Conservation (phyloP, 1,140 invertebrate genomes). For the Microplitis demolitor region DNA sequence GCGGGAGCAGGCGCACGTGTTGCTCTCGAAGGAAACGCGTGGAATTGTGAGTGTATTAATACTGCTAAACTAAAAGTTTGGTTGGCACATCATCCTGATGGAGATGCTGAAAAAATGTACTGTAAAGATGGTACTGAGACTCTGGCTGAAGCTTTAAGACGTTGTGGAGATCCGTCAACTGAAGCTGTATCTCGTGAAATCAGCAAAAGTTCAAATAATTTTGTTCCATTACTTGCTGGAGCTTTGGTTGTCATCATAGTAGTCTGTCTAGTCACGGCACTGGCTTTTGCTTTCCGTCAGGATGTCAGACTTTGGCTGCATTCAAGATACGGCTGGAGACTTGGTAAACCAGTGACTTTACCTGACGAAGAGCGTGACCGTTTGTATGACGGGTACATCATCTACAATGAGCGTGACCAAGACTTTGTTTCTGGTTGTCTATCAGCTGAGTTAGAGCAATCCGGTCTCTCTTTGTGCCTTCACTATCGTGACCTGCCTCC, state of each 20-base stretch:
- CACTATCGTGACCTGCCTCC: slow-evolving; percentile 77
- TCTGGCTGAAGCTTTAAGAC: slow-evolving; percentile 65
- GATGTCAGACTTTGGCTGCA: slow-evolving; percentile 77
- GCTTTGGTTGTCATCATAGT: slow-evolving; percentile 75
- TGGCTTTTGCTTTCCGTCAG: slow-evolving; percentile 77
- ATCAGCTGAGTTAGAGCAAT: slow-evolving; percentile 78
- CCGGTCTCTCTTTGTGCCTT: slow-evolving; percentile 73
- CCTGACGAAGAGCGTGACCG: slow-evolving; percentile 72
- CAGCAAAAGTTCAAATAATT: slow-evolving; percentile 64
- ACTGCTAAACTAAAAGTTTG: slow-evolving; percentile 77
- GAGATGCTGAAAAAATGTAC: slow-evolving; percentile 70
- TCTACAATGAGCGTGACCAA: slow-evolving; percentile 85
- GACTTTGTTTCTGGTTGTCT: slow-evolving; percentile 79
- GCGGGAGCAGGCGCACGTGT: slow-evolving; percentile 73
- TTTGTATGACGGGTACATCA: slow-evolving; percentile 85
- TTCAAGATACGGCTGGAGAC: slow-evolving; percentile 73
- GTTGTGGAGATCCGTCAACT: slow-evolving; percentile 66
- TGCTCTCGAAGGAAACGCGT: slow-evolving; percentile 81
- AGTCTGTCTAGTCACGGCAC: slow-evolving; percentile 70
- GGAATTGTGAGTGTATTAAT: slow-evolving; percentile 89
- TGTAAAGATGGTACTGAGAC: slow-evolving; percentile 67
- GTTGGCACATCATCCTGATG: slow-evolving; percentile 70
- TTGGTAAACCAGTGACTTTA: slow-evolving; percentile 68
- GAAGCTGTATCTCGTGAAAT: slow-evolving; percentile 55
- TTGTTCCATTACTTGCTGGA: slow-evolving; percentile 75